These are phyloP conservation scores for Cordilura impudica DNA, from an alignment of 2,888 invertebrate species.

Conservation along the genomic window DNA sequence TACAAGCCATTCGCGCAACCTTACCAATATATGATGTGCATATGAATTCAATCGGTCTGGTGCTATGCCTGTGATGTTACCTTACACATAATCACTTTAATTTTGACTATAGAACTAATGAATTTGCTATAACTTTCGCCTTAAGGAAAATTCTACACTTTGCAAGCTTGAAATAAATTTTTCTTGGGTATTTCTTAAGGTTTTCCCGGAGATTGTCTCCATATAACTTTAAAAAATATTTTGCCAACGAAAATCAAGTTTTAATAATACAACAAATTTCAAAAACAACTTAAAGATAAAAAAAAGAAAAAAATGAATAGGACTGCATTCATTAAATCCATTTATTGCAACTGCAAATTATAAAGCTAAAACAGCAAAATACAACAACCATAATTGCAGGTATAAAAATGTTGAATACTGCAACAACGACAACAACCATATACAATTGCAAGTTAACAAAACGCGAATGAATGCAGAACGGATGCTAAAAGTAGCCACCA, in stretches of 20 bases:
- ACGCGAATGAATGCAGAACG: constrained; percentile 59
- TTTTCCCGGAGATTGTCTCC: too few relatives aligned
- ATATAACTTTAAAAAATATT: too few relatives aligned
- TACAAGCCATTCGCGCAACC: too few relatives aligned
- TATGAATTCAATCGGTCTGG: too few relatives aligned
- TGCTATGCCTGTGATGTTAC: too few relatives aligned
- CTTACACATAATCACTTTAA: too few relatives aligned
- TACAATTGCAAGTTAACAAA: constrained; percentile 49
- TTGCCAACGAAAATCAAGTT: not conserved
- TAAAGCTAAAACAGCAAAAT: constrained; percentile 60
- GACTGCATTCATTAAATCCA: constrained; percentile 76
- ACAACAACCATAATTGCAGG: constrained; percentile 70
- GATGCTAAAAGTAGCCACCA: constrained; percentile 63
- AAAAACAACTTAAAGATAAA: constrained; percentile 17
- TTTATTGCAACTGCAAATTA: constrained; percentile 75
- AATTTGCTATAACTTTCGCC: too few relatives aligned
- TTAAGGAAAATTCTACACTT: too few relatives aligned
- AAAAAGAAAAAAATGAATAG: constrained; percentile 69
- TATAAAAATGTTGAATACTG: constrained; percentile 57
- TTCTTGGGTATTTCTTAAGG: too few relatives aligned
- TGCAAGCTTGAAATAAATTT: too few relatives aligned
- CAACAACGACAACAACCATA: constrained; percentile 33
- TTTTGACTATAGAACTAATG: too few relatives aligned
- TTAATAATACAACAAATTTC: not conserved
- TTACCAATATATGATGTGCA: too few relatives aligned